Evolutionary conservation across 2,888 invertebrate species (phyloP).

Genomic region (Rhorus exstirpatorius): DNA sequence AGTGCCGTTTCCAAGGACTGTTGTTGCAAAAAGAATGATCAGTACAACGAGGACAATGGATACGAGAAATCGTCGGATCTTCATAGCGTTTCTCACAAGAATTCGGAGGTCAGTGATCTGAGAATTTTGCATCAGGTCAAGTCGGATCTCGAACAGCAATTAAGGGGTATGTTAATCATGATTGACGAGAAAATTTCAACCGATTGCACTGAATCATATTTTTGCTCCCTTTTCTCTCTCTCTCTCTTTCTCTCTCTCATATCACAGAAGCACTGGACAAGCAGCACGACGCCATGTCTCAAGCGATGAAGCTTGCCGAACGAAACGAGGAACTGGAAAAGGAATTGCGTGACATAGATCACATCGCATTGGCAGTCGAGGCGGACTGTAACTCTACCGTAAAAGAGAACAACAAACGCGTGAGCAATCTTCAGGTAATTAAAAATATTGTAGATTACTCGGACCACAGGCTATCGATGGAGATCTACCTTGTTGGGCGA

Average conservation of each 20-base stretch:
- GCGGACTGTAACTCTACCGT: slow-evolving; percentile 91
- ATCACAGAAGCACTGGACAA: slow-evolving; percentile 88
- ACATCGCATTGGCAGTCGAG: slow-evolving; percentile 92
- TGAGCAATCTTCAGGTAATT: slow-evolving; percentile 85
- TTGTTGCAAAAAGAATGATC: slow-evolving; percentile 88
- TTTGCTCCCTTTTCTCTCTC: slow-evolving; percentile 27
- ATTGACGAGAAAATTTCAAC: not conserved
- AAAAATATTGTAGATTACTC: not conserved
- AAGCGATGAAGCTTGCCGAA: slow-evolving; percentile 91
- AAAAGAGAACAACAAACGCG: slow-evolving; percentile 88
- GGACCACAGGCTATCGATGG: not conserved
- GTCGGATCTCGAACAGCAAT: slow-evolving; percentile 87
- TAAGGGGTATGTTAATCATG: slow-evolving; percentile 84
- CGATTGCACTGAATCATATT: slow-evolving; percentile 14
- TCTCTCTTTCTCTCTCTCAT: slow-evolving; percentile 9
- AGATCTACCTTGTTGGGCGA: not conserved
- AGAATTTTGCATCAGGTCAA: slow-evolving; percentile 89
- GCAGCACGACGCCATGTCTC: slow-evolving; percentile 93
- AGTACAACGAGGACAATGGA: slow-evolving; percentile 66
- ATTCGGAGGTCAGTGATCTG: slow-evolving; percentile 85
- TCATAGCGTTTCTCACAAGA: slow-evolving; percentile 57
- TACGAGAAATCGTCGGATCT: slow-evolving; percentile 41
- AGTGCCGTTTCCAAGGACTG: slow-evolving; percentile 90
- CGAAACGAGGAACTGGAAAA: slow-evolving; percentile 91
- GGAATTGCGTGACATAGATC: slow-evolving; percentile 91